Base-by-base conservation (phyloP, 2,797 vertebrate genomes). In the Pogonophryne albipinna region DNA sequence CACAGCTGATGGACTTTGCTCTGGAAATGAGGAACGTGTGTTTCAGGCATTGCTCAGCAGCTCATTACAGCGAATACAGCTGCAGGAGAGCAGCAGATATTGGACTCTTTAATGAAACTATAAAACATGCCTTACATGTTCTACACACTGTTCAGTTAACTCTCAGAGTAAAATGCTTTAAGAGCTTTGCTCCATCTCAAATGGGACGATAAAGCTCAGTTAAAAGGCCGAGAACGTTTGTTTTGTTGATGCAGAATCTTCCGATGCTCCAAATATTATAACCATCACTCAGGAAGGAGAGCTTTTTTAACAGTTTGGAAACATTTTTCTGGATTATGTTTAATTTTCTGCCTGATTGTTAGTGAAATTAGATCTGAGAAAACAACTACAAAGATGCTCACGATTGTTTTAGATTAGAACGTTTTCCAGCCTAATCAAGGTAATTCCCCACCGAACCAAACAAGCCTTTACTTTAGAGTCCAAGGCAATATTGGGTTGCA, bases 1-100 rank as follows among this genome's bases (percentile, higher is more conserved):
- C 61, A 49, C 69, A 79, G 78, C 74, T 66, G 85, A 85, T 49
- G 63, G 80, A 74, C 81, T 73, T 80, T 50, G 55, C 66, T 53
- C 52, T 23, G 42, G 34, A 34, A 27, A 34, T 34, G 5, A 34
- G 34, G 6, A 7, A 8, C 34, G 66, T 71, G 74, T 7, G n/a
- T 76, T 76, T 71, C 73, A 10, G 59, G 78, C 67, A 59, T 47
- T 59, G 71, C 38, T 78, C 64, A 2, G 61, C n/a, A 2, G 70
- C 56, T 84, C 82, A 82, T 65, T 85, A 74, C 34, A 67, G 12
- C 31, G 44, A 67, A 45, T n/a, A 47, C 74, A 75, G 38, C 72
- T 51, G 66, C 62, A 55, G 80, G 82, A n/a, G 63, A 74, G 62
- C 27, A 27, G 63, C 57, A 63, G 68, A 71, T 67, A 49, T 13